These are phyloP conservation scores for Psittacula derbiana DNA, from an alignment of 2,797 vertebrate species.

Conservation along the genomic window DNA sequence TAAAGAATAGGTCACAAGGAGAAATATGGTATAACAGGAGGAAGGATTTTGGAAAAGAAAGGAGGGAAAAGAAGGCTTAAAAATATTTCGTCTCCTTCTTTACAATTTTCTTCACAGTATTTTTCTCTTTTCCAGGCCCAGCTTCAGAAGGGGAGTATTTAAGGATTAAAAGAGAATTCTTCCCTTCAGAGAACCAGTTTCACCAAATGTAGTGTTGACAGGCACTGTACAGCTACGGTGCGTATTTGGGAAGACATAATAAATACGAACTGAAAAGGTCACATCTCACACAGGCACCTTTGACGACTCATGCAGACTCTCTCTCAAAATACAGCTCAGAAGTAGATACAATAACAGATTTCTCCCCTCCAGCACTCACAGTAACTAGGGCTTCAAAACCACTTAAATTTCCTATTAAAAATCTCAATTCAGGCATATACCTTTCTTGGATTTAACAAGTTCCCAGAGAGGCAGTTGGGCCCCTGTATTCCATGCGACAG, in stretches of 20 bases:
- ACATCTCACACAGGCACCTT: conserved; percentile 55
- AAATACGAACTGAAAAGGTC: conserved; percentile 72
- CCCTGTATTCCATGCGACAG: neutral
- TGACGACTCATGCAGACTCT: conserved; percentile 47
- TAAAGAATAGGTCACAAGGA: neutral
- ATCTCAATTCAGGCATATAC: neutral
- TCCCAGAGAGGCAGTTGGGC: neutral
- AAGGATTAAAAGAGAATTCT: conserved; percentile 31
- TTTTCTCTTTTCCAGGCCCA: neutral
- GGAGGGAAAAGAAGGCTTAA: neutral
- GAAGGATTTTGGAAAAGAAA: neutral
- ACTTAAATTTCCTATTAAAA: conserved; percentile 60
- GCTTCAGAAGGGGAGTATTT: neutral
- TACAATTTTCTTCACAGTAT: neutral
- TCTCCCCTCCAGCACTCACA: conserved; percentile 48
- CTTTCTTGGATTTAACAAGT: neutral
- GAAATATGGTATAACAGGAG: neutral
- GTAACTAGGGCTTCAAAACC: conserved; percentile 30
- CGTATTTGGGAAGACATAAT: conserved; percentile 67
- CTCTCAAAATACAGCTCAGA: conserved; percentile 25
- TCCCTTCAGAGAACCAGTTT: neutral
- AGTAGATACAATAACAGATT: conserved; percentile 48
- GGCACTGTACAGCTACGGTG: conserved; percentile 27
- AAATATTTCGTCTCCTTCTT: neutral
- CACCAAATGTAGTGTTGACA: conserved; percentile 61